Base-by-base conservation (phyloP, 2,113 vertebrate genomes). In the Theristicus caerulescens region DNA sequence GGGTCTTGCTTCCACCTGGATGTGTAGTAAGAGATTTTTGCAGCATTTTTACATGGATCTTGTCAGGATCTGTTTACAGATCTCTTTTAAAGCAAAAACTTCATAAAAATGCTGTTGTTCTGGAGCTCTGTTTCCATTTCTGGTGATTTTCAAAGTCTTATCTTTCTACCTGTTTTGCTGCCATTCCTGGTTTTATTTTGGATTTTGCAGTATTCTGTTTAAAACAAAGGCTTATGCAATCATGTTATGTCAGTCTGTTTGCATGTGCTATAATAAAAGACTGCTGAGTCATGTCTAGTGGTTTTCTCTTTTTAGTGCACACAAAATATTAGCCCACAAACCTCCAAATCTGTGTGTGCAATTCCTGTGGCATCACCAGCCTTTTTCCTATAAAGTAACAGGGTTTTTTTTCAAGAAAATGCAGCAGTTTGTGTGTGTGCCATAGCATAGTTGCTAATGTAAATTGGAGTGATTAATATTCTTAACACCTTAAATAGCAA, bases 311-410 rank as follows among this genome's bases (percentile, higher is more conserved):
- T 70, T 27, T 22, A 82, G 16, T 21, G 25, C 10, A 70, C 44
- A 64, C 17, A 57, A 58, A 76, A 47, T 12, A 82, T 49, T 38
- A 90, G 7, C 26, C 22, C 34, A 65, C 10, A 88, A 25, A 70
- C n/a, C 19, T 90, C 49, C 31, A 40, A 5, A 38, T 26, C 36
- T 31, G 4, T 47, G 5, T 19, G 7, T 49, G 14, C 5, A 31
- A 44, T 57, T 72, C 46, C 57, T 7, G 2, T 77, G 74, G 20
- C 67, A 70, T 11, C 0, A 0, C 3, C 17, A 74, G 10, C 3
- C 6, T 65, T 7, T 59, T 20, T 65, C 27, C 10, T 46, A 11
- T 40, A 16, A 58, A 38, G 3, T 9, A 73, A 34, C 6, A 62
- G 6, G 38, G 15, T 8, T 1, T 29, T 78, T 52, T 36, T 72